Conservation (phyloP, 1,140 invertebrate genomes). For the Leptonema lineaticorne region DNA sequence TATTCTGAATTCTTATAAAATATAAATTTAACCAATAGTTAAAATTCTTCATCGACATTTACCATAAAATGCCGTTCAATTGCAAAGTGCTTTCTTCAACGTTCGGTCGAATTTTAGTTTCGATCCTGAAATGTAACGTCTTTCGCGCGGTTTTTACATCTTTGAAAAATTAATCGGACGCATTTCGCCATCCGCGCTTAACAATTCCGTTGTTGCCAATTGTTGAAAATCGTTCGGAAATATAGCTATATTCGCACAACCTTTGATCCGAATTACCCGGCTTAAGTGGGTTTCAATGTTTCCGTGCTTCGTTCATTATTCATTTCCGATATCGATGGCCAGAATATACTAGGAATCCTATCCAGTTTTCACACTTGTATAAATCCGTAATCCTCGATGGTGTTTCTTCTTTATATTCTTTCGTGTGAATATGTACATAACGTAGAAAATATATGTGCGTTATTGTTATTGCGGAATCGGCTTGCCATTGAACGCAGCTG, state of each 20-base stretch:
- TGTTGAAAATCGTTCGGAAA: not conserved
- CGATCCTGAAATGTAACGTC: too few species aligned
- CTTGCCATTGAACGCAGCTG: conserved; percentile 18
- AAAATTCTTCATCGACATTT: too few species aligned
- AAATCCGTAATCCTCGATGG: not conserved
- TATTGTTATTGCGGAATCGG: too few species aligned
- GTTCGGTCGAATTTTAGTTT: too few species aligned
- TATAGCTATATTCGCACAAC: not conserved
- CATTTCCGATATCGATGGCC: not conserved
- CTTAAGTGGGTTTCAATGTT: conserved; percentile 12
- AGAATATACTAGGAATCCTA: not conserved
- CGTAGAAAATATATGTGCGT: too few species aligned
- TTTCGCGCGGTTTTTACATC: too few species aligned
- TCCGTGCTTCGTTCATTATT: conserved; percentile 2
- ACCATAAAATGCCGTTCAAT: too few species aligned
- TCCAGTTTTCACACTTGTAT: conserved; percentile 3
- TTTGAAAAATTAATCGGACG: too few species aligned
- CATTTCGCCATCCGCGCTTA: not conserved
- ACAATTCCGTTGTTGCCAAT: not conserved
- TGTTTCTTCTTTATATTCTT: not conserved
- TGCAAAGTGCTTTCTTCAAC: too few species aligned
- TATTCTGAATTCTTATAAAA: too few species aligned
- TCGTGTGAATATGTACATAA: too few species aligned
- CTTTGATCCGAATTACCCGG: not conserved
- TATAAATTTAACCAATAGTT: too few species aligned